Base-by-base conservation (phyloP, 1,140 invertebrate species). In the Procambarus virginalis region DNA sequence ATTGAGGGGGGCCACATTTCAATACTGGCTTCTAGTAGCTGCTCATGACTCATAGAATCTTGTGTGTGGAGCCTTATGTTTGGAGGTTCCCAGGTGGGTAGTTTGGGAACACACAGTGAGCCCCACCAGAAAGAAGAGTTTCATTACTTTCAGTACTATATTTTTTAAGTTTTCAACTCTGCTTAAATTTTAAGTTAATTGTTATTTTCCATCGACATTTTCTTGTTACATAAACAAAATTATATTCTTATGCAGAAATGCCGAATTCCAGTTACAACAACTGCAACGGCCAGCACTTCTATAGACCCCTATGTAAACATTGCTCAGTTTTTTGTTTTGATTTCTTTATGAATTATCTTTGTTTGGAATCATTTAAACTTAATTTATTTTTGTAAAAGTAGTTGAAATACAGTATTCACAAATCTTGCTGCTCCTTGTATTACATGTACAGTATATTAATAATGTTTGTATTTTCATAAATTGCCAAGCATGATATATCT, bases 241-340 rank as follows among this genome's bases (percentile, higher is more conserved):
- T 55, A 22, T 55, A 80, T 55, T 80, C 22, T 55, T 80, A 55
- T 51, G 84, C 88, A 89, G 88, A 89, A 77, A 51, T 22, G 82
- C 60, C 49, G 88, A 83, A 75, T 78, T 48, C 88, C 88, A 51
- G 88, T 60, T 58, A 84, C 81, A 64, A 60, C 84, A 84, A 55
- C 88, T 89, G 81, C 88, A 55, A 89, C 84, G 88, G 88, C 84
- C 88, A 89, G 51, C 88, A 77, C 88, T 68, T 84, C 88, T 49
- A 81, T 89, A 84, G 88, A 89, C n/a, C 88, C 80, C 20, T 89
- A 89, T 89, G 88, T 89, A 89, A 89, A 84, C 88, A 84, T 76
- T 78, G 22, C 55, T 78, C n/a, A 12, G 48, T 75, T 86, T 86
- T 89, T 89, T 89, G 60, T 83, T 89, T 73, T 80, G 34, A 55